Conservation (phyloP, 1,140 invertebrate species). For the Bombyx mori region ASM3026992v2 NC_085127.1:4629001-4629500, state of each 20-base stretch:
- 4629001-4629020: no score
- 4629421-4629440: background rate
- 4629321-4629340: background rate
- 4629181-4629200: constrained; percentile 30
- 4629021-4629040: no score
- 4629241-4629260: constrained; percentile 56
- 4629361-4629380: background rate
- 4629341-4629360: background rate
- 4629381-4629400: background rate
- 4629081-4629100: no score
- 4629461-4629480: background rate
- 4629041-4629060: no score
- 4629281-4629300: constrained; percentile 30
- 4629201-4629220: constrained; percentile 42
- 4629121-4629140: constrained; percentile 29
- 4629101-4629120: no score
- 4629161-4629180: constrained; percentile 58
- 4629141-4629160: constrained; percentile 55
- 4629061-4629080: no score
- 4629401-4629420: background rate
- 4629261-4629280: constrained; percentile 51
- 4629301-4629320: background rate
- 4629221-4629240: constrained; percentile 58
- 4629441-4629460: background rate
- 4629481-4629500: background rate